phyloP scores from a whole-genome alignment of 1,140 invertebrate genomes.

The Dendrolimus punctatus region DNA sequence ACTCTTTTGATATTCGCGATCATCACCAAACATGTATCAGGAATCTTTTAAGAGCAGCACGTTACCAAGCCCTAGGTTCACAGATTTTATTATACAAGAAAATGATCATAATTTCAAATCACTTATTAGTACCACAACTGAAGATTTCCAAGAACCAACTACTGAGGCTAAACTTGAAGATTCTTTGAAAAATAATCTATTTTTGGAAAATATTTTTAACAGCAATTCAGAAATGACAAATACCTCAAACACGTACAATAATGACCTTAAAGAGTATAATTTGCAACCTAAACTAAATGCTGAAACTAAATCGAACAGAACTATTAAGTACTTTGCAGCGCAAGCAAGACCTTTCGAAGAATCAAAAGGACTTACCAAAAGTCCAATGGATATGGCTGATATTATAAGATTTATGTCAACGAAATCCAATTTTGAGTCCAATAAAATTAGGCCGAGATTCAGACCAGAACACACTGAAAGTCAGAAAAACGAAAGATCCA shows the following conservation, averaged over 20 bases:
- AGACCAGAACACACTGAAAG: constrained; percentile 12
- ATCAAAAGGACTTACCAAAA: constrained; percentile 32
- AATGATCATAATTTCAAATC: constrained; percentile 37
- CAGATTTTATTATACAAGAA: constrained; percentile 23
- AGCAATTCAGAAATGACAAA: constrained; percentile 19
- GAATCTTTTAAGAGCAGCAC: too few relatives aligned
- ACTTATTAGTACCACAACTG: constrained; percentile 17
- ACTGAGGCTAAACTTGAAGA: constrained; percentile 32
- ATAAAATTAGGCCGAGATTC: constrained; percentile 39
- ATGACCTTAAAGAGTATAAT: constrained; percentile 10
- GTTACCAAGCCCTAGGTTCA: constrained; percentile 10
- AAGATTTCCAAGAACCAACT: constrained; percentile 17
- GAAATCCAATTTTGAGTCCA: constrained; percentile 56
- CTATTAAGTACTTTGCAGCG: constrained; percentile 29
- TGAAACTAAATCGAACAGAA: constrained; percentile 24
- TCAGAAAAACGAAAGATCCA: constrained; percentile 5
- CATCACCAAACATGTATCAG: too few relatives aligned
- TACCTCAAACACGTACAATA: constrained; percentile 11
- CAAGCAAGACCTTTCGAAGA: constrained; percentile 34
- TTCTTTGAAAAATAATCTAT: constrained; percentile 40
- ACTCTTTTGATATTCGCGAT: too few relatives aligned
- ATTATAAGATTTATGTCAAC: constrained; percentile 45
- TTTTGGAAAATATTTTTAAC: constrained; percentile 46
- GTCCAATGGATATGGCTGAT: constrained; percentile 38
- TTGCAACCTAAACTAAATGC: constrained; percentile 11